Evolutionary conservation across 2,797 vertebrate genomes (phyloP), one percentile per base, ranked within the genome.

Genomic region (Sciurus carolinensis): DNA sequence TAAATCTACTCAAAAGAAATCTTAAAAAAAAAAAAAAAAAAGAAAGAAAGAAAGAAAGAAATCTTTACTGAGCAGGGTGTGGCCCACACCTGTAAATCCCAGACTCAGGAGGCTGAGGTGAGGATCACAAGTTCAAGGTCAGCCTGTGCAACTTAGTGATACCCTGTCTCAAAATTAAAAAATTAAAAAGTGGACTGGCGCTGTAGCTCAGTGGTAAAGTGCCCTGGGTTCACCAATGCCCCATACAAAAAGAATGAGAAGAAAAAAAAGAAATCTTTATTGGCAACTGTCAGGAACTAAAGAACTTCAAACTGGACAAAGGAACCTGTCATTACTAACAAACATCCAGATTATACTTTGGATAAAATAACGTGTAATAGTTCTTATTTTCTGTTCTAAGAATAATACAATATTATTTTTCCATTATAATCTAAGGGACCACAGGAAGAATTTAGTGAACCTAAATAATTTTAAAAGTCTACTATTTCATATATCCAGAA

Each of bases 381-480:
- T 73, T 50, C 66, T 90, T 83, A 75, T 86, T 92, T 86, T 66
- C 79, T 81, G 8, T 54, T 94, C 72, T 15, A 47, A 95, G 5
- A 76, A 91, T 5, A 84, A n/a, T 17, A 91, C 64, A 47, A 67
- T 84, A 87, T 96, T 94, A 67, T 82, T 80, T 91, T 93, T 66
- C 64, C 83, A 57, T 75, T 73, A 59, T 36, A 91, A 76, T 80
- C 30, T 91, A 82, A 87, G 20, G 30, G 15, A 28, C 57, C 57
- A 30, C 2, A 9, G 18, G 36, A 93, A 3, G 4, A 69, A 84
- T 50, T 91, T 57, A 93, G 18, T 94, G 93, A 87, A 80, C n/a
- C 15, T 83, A 80, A 87, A 47, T 76, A 81, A 30, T 67, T 87
- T 84, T 67, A 77, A 66, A 97, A 88, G 44, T 57, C 67, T 96